These are phyloP conservation scores for Pseudomyrmex dendroicus DNA, from an alignment of 1,140 invertebrate genomes.

Conservation along the genomic window DNA sequence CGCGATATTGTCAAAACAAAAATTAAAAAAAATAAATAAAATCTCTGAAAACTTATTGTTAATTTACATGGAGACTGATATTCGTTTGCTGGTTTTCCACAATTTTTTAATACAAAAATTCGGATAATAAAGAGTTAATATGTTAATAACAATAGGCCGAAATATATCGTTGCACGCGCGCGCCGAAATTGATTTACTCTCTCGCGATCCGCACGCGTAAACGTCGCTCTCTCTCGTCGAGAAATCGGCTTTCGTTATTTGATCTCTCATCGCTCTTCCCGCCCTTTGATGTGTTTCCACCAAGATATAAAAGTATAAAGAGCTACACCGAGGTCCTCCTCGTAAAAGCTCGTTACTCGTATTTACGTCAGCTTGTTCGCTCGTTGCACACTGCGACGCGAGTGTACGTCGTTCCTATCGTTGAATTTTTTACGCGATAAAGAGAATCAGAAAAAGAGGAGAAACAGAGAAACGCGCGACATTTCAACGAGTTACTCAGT, in stretches of 20 bases:
- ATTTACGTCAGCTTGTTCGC: conserved; percentile 49
- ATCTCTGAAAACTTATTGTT: too few relatives aligned
- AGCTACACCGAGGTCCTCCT: background rate
- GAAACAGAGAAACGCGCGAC: background rate
- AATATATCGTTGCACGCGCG: background rate
- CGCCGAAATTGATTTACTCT: conserved; percentile 4
- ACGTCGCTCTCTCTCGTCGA: conserved; percentile 14
- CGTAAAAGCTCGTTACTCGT: conserved; percentile 40
- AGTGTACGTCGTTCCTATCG: conserved; percentile 1
- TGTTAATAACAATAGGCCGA: too few relatives aligned
- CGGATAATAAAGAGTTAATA: too few relatives aligned
- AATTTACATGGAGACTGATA: too few relatives aligned
- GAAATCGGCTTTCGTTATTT: conserved; percentile 47
- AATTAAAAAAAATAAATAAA: too few relatives aligned
- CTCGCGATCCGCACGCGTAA: background rate
- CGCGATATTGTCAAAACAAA: too few relatives aligned
- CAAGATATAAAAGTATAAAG: conserved; percentile 10
- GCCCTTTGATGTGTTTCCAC: conserved; percentile 18
- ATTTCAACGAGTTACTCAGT: conserved; percentile 11
- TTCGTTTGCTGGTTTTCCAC: too few relatives aligned
- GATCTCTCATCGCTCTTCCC: conserved; percentile 27
- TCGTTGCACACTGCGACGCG: background rate
- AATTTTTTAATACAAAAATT: too few relatives aligned
- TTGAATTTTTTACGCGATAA: conserved; percentile 42
- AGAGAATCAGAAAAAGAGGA: background rate